A percentile compares a stretch with the other conserved stretches of the same genome.
Conservation (phyloP, 2,888 invertebrate genomes). For the Ophonus ardosiacus region DNA sequence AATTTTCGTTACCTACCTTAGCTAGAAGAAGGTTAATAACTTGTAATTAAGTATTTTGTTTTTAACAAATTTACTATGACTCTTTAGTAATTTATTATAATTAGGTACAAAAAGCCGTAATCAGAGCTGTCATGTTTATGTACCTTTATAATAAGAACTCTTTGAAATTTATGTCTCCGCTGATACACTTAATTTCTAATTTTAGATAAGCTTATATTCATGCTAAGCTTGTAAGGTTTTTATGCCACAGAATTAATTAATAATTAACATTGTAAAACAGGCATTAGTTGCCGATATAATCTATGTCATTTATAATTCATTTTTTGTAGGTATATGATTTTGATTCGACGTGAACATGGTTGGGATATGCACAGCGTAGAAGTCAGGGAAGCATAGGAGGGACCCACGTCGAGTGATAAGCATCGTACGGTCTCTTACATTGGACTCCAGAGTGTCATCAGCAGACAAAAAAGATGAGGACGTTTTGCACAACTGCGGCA, state of each 20-base stretch:
- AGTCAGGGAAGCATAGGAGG: background rate
- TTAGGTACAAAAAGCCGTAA: conserved; percentile 40
- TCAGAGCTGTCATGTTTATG: conserved; percentile 33
- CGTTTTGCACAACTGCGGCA: background rate
- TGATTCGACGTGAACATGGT: background rate
- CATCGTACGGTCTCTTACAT: background rate
- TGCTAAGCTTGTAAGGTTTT: background rate
- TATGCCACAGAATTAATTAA: conserved; percentile 5
- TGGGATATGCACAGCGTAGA: background rate
- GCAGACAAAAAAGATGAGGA: background rate
- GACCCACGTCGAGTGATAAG: conserved; percentile 1
- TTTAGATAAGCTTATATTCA: conserved; percentile 28
- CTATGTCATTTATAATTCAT: conserved; percentile 18
- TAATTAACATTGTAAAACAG: conserved; percentile 39
- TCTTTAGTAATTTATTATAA: conserved; percentile 21
- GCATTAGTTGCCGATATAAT: conserved; percentile 27
- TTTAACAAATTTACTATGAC: too few species aligned
- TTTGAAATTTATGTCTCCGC: conserved; percentile 18
- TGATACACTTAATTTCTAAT: conserved; percentile 41
- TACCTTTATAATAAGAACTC: conserved; percentile 8
- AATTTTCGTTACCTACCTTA: too few species aligned
- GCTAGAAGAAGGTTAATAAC: too few species aligned
- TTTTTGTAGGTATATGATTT: background rate
- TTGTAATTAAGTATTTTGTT: too few species aligned
- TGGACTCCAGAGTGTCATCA: background rate